phyloP scores from a whole-genome alignment of 2,888 invertebrate genomes.

The Alloplasta piceator region DNA sequence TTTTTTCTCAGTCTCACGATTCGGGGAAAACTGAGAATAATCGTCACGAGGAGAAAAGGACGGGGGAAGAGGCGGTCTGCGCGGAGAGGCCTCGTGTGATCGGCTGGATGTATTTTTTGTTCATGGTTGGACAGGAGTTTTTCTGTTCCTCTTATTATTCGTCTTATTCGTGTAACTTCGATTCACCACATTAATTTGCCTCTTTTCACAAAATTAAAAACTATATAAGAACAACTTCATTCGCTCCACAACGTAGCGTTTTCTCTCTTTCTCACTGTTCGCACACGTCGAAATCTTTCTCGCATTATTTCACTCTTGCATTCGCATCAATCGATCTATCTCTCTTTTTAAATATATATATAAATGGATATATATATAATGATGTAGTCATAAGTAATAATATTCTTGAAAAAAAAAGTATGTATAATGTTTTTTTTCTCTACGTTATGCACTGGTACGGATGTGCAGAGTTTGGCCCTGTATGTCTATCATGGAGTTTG shows the following conservation, averaged over 20 bases:
- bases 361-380: conserved; percentile 75
- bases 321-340: conserved; percentile 59
- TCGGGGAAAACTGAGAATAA: conserved; percentile 65
- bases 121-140: conserved; percentile 71
- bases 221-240: conserved; percentile 78
- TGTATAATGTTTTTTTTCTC: conserved; percentile 78
- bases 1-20: conserved; percentile 67
- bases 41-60: conserved; percentile 62
- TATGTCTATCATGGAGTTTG: conserved; percentile 56
- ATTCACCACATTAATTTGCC: conserved; percentile 70
- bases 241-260: conserved; percentile 72
- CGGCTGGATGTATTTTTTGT: conserved; percentile 67
- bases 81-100: conserved; percentile 74
- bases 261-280: conserved; percentile 64
- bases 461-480: conserved; percentile 73
- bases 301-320: conserved; percentile 57
- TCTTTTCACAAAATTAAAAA: conserved; percentile 76
- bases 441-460: conserved; percentile 69
- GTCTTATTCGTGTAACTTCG: conserved; percentile 63
- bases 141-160: conserved; percentile 69
- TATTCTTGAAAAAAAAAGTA: conserved; percentile 77
- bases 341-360: conserved; percentile 57
- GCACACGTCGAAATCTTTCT: conserved; percentile 68
- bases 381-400: conserved; percentile 80
- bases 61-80: conserved; percentile 47